Conservation (phyloP, 2,797 vertebrate species). For the Onychomys torridus region DNA sequence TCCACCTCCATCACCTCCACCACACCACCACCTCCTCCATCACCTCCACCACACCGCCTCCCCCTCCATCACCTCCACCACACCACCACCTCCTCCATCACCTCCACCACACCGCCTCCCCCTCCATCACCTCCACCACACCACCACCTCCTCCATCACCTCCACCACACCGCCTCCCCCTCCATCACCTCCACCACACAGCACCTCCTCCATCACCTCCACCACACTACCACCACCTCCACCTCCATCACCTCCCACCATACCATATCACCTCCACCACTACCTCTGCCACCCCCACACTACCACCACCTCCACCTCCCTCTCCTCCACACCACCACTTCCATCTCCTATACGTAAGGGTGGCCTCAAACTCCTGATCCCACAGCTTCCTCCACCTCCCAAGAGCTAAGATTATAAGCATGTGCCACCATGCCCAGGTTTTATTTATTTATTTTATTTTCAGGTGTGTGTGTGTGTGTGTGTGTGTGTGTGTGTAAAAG, state of each 20-base stretch:
- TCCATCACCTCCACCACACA: too few species aligned
- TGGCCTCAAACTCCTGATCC: background rate
- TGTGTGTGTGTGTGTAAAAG: background rate
- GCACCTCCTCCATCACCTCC: too few species aligned
- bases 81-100: too few species aligned
- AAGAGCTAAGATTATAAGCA: background rate
- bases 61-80: background rate
- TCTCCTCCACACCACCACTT: background rate
- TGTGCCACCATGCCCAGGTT: background rate
- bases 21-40: background rate
- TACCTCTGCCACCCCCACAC: too few species aligned
- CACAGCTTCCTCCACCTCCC: background rate
- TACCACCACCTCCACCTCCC: background rate
- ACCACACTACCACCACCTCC: too few species aligned
- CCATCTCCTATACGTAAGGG: background rate
- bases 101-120: too few species aligned
- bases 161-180: too few species aligned
- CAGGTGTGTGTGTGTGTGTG: background rate
- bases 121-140: too few species aligned
- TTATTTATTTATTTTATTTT: background rate
- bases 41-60: too few species aligned
- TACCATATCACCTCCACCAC: background rate
- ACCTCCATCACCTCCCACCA: too few species aligned
- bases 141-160: too few species aligned
- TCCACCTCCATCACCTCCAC: background rate